A percentile compares a stretch with the other conserved stretches of the same genome.
phyloP scores from a whole-genome alignment of 1,140 invertebrate genomes.

The Neodiprion pinetum region DNA sequence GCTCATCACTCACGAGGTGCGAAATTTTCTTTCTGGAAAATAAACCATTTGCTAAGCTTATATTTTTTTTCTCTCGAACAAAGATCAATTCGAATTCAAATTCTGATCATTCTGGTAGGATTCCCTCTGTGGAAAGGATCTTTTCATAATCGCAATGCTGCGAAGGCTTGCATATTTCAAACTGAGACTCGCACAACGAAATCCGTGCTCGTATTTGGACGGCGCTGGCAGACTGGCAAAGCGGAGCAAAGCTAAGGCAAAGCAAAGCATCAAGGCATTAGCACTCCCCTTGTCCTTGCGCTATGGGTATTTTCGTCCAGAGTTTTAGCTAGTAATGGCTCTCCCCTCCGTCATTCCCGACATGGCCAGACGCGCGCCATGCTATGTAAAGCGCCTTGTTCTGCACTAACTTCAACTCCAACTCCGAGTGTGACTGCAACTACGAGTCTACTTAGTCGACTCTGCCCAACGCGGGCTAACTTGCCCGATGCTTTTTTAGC shows the following conservation, averaged over 20 bases:
- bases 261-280: slow-evolving; percentile 7
- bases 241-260: slow-evolving; percentile 4
- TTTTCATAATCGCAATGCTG: too few species aligned
- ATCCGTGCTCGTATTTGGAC: background rate
- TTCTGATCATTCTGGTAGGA: too few species aligned
- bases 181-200: too few species aligned
- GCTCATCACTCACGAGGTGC: too few species aligned
- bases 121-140: too few species aligned
- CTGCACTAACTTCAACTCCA: slow-evolving; percentile 3
- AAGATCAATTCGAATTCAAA: too few species aligned
- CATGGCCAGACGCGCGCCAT: slow-evolving; percentile 53
- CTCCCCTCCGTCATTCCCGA: slow-evolving; percentile 52
- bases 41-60: too few species aligned
- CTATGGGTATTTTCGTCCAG: slow-evolving; percentile 56
- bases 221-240: background rate
- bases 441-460: slow-evolving; percentile 1
- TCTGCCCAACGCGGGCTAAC: background rate
- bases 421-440: background rate
- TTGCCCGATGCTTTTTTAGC: background rate
- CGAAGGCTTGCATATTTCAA: too few species aligned
- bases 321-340: slow-evolving; percentile 54
- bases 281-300: slow-evolving; percentile 47
- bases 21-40: too few species aligned
- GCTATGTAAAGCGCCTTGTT: slow-evolving; percentile 46
- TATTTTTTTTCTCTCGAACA: too few species aligned